These are phyloP conservation scores for Scelioninae gen. 1 DNA, from an alignment of 2,888 invertebrate genomes.

Conservation along the genomic window DNA sequence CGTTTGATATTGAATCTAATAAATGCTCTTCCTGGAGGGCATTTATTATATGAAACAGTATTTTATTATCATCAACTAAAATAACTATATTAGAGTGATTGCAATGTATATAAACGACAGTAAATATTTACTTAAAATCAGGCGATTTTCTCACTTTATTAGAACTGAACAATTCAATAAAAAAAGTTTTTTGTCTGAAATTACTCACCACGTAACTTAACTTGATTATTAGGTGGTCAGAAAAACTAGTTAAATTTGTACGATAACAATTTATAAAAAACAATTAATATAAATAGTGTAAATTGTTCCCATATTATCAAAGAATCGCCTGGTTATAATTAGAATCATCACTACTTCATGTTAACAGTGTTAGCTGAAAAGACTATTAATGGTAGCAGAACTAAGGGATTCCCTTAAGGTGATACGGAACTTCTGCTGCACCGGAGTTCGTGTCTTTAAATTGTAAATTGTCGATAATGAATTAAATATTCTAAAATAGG, in stretches of 20 bases:
- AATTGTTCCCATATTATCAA: not conserved
- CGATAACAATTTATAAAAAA: not conserved
- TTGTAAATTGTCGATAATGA: no score
- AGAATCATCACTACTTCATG: not conserved
- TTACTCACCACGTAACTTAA: slow-evolving; percentile 2
- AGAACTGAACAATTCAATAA: not conserved
- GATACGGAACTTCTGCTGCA: no score
- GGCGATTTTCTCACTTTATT: slow-evolving; percentile 1
- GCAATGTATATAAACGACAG: not conserved
- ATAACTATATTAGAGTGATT: not conserved
- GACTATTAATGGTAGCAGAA: no score
- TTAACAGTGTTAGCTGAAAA: no score
- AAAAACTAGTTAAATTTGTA: slow-evolving; percentile 2
- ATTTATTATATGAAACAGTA: no score
- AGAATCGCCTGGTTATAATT: slow-evolving; percentile 4
- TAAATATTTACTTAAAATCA: slow-evolving; percentile 10
- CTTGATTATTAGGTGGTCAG: not conserved
- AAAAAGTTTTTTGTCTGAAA: slow-evolving; percentile 1
- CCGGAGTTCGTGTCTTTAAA: no score
- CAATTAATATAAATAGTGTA: not conserved
- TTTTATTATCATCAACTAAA: not conserved
- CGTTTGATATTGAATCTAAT: no score
- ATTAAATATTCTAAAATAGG: no score
- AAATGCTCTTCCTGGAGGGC: no score
- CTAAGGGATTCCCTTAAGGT: no score